Percentiles rank a stretch among this genome's conserved stretches.
Evolutionary conservation across 2,888 invertebrate genomes (phyloP).

Genomic region (Polydesmus complanatus): DNA sequence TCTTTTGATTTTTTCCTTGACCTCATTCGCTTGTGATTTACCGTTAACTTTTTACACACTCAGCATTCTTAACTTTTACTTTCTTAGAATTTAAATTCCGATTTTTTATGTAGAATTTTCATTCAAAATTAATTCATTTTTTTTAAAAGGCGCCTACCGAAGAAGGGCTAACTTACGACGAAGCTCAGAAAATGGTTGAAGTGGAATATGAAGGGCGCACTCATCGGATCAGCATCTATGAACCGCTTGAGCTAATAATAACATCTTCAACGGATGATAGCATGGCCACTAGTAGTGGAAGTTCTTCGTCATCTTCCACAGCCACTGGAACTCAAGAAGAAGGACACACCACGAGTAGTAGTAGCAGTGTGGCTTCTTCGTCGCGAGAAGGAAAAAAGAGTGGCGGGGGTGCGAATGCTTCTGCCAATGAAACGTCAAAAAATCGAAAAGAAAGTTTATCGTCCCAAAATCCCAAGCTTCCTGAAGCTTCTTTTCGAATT

Average conservation of each 20-base stretch:
- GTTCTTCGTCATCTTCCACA: not conserved
- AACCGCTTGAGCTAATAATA: slow-evolving; percentile 34
- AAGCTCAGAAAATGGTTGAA: slow-evolving; percentile 70
- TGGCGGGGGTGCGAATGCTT: not conserved
- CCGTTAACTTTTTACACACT: no score
- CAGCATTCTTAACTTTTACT: no score
- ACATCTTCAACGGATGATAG: not conserved
- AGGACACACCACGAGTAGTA: not conserved
- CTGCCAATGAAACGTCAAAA: slow-evolving; percentile 14
- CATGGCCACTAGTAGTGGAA: not conserved
- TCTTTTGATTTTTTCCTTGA: not conserved
- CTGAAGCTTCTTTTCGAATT: slow-evolving; percentile 53
- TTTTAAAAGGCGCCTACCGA: no score
- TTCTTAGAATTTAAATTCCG: no score
- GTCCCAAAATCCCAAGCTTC: slow-evolving; percentile 39
- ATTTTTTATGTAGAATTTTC: no score
- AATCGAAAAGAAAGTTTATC: slow-evolving; percentile 20
- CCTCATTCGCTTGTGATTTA: no score
- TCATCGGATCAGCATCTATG: slow-evolving; percentile 43
- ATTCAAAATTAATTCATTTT: no score
- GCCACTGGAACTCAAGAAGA: not conserved
- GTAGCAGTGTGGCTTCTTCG: slow-evolving; percentile 2
- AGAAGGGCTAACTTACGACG: slow-evolving; percentile 65
- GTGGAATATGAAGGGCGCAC: slow-evolving; percentile 71
- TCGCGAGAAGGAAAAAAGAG: not conserved